These are phyloP conservation scores for Drosophila borborema DNA, from an alignment of 2,888 invertebrate species.

Conservation along the genomic window DNA sequence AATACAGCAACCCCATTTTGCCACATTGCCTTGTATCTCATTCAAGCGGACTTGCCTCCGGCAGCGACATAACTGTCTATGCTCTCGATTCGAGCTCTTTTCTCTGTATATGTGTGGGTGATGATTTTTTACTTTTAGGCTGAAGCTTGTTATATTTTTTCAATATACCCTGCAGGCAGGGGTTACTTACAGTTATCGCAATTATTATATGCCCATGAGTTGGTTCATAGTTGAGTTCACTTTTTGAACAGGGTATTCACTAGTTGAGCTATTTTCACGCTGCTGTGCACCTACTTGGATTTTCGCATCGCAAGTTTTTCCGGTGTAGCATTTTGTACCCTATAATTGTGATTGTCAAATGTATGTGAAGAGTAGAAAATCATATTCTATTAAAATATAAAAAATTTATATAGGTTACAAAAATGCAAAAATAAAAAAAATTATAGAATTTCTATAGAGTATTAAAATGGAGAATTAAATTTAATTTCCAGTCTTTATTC, in stretches of 20 bases:
- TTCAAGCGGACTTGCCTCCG: constrained; percentile 46
- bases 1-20: constrained; percentile 10
- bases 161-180: constrained; percentile 10
- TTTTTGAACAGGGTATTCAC: constrained; percentile 17
- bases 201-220: not conserved
- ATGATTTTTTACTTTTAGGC: constrained; percentile 59
- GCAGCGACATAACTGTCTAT: constrained; percentile 30
- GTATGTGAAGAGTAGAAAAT: not conserved
- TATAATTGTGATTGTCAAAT: not conserved
- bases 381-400: not conserved
- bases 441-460: too few species aligned
- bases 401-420: too few species aligned
- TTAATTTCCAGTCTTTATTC: too few species aligned
- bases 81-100: not conserved
- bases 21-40: constrained; percentile 20
- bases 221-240: not conserved
- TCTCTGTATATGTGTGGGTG: constrained; percentile 34
- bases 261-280: not conserved
- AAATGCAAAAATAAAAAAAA: not conserved
- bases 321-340: constrained; percentile 23
- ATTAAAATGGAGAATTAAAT: too few species aligned
- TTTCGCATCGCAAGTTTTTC: constrained; percentile 34
- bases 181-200: not conserved
- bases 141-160: constrained; percentile 42
- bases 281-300: constrained; percentile 4